Evolutionary conservation across 1,140 invertebrate species (phyloP).

Genomic region (Lepidurus apus): DNA sequence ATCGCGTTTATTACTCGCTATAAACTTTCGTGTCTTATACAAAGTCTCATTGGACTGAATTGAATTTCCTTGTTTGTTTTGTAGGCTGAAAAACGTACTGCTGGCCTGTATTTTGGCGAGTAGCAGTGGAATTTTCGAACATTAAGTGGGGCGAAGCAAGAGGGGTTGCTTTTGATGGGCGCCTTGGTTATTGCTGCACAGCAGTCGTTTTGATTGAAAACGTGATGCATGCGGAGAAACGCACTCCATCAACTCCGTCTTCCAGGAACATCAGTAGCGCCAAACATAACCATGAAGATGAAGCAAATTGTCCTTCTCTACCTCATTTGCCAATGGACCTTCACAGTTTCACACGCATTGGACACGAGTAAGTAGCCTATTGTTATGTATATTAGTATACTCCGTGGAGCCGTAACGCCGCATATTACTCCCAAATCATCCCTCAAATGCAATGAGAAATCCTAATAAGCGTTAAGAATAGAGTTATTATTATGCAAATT

Average conservation of each 20-base stretch:
- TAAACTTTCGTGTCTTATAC: not conserved
- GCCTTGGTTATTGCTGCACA: conserved; percentile 6
- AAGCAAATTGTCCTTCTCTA: not conserved
- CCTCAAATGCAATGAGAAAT: too few relatives aligned
- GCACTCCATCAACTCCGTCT: not conserved
- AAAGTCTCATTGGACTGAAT: not conserved
- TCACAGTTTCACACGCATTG: not conserved
- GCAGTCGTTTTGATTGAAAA: conserved; percentile 3
- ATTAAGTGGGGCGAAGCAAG: too few relatives aligned
- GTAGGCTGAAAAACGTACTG: too few relatives aligned
- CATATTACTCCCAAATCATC: too few relatives aligned
- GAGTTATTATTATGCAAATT: too few relatives aligned
- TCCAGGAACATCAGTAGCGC: not conserved
- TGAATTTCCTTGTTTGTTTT: not conserved
- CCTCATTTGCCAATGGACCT: conserved; percentile 12
- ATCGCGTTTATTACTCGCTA: not conserved
- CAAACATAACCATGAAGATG: not conserved
- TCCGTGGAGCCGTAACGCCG: too few relatives aligned
- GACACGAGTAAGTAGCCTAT: conserved; percentile 1
- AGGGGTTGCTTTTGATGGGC: not conserved
- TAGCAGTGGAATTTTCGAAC: too few relatives aligned
- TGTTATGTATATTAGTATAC: not conserved
- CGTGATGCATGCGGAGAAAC: not conserved
- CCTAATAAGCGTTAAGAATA: too few relatives aligned
- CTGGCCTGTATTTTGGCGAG: too few relatives aligned